These are phyloP conservation scores for Lagopus leucura DNA, from an alignment of 2,113 vertebrate genomes.

Conservation along the genomic window DNA sequence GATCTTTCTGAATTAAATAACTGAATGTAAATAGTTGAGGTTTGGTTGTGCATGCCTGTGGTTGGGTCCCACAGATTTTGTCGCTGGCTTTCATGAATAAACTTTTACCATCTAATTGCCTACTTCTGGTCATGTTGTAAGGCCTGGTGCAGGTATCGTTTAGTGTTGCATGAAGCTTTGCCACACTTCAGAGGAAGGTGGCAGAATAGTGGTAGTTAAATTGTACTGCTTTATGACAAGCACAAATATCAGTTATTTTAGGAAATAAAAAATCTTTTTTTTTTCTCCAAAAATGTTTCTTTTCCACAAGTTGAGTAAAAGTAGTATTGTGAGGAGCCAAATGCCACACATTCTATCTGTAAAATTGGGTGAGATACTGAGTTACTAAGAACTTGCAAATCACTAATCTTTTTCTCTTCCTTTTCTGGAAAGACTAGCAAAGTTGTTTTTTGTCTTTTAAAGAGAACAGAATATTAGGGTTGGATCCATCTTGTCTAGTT, in stretches of 20 bases:
- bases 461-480: not conserved
- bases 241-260: not conserved
- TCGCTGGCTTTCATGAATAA: not conserved
- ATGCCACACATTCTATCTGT: not conserved
- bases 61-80: not conserved
- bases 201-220: not conserved
- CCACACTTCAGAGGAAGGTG: not conserved
- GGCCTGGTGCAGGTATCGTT: not conserved
- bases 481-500: not conserved
- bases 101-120: not conserved
- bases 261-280: not conserved
- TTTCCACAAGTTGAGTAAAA: not conserved
- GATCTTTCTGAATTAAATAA: not conserved
- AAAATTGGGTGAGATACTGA: not conserved
- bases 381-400: not conserved
- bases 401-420: not conserved
- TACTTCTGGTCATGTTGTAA: not conserved
- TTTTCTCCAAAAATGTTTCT: not conserved
- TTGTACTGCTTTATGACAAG: not conserved
- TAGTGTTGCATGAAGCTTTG: not conserved
- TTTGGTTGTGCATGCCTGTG: not conserved
- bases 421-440: not conserved
- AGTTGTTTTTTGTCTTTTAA: not conserved
- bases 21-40: not conserved
- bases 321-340: not conserved